Evolutionary conservation across 2,888 invertebrate genomes (phyloP).

Genomic region (Augiades crinisus): DNA sequence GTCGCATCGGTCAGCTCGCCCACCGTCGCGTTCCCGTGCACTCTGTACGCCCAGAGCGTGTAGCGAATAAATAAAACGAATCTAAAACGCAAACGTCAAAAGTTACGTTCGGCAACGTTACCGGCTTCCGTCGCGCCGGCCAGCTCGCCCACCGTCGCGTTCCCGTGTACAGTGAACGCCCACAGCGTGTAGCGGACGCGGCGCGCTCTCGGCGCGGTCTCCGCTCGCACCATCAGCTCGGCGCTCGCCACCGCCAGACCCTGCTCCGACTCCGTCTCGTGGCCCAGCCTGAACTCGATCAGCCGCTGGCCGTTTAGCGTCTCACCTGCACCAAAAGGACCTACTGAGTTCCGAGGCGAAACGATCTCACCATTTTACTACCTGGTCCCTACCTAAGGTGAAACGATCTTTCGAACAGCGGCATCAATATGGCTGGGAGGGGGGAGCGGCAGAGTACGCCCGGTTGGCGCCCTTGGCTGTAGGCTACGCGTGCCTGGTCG

Average conservation of each 20-base stretch:
- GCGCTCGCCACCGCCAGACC: conserved; percentile 77
- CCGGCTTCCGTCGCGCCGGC: conserved; percentile 74
- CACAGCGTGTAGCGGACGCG: conserved; percentile 89
- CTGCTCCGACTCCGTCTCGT: conserved; percentile 88
- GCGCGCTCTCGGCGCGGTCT: conserved; percentile 86
- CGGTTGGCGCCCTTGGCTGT: conserved; percentile 71
- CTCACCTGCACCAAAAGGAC: conserved; percentile 82
- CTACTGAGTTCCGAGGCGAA: no score
- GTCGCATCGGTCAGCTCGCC: no score
- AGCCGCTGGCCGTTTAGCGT: conserved; percentile 92
- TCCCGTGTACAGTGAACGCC: conserved; percentile 86
- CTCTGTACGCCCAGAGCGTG: no score
- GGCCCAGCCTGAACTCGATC: conserved; percentile 90
- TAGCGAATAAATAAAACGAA: no score
- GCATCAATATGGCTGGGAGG: conserved; percentile 12
- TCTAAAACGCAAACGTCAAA: no score
- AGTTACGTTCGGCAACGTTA: no score
- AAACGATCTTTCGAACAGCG: conserved; percentile 54
- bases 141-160: conserved; percentile 79
- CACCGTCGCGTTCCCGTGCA: no score
- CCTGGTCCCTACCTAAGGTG: conserved; percentile 51
- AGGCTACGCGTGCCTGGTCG: conserved; percentile 59
- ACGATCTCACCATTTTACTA: conserved; percentile 1
- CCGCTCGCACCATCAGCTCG: conserved; percentile 92
- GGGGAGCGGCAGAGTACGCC: conserved; percentile 42